Evolutionary conservation across 1,140 invertebrate genomes (phyloP), one percentile per base, ranked within the genome.

Genomic region (Scaptomyza hsui): DNA sequence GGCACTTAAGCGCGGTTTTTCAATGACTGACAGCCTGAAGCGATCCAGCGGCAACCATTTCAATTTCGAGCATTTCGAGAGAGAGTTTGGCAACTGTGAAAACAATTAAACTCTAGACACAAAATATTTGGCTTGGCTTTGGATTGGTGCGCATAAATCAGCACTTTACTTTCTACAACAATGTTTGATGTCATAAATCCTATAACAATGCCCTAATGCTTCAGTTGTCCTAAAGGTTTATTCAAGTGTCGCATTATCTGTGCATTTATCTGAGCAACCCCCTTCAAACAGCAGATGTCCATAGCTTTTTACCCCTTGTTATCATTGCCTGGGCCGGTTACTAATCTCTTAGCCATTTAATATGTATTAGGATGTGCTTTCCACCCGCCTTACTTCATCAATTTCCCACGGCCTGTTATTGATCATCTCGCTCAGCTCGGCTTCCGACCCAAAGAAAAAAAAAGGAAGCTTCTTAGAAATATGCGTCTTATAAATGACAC

Each of bases 61-160:
- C 26, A 39, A 15, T 61, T 5, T 29, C 26, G 7, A 16, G 35
- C 13, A 60, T 48, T 64, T 53, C 4, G 24, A n/a, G 7, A 29
- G 9, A 29, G 72, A 75, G 72, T 73, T 73, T 9, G 4, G 80
- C 81, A 85, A 86, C 80, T 85, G 80, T 85, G 81, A 86, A 85
- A 85, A 85, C 81, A 85, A 85, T 85, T 85, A 85, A 88, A 62
- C 77, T 60, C 73, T 75, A 73, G 57, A 86, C 70, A 86, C 64
- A 78, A 86, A 83, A 79, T 85, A 83, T 85, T 83, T 83, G 67
- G 48, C 72, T 74, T 56, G 26, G 5, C 26, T 29, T 29, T 9
- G 7, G 26, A 29, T 29, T 29, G 26, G 26, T 29, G 49, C 35
- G 55, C 51, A 35, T 16, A 48, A 65, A 47, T 74, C 55, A 65